Base-by-base conservation (phyloP, 1,140 invertebrate genomes). In the Rhagoletis pomonella region DNA sequence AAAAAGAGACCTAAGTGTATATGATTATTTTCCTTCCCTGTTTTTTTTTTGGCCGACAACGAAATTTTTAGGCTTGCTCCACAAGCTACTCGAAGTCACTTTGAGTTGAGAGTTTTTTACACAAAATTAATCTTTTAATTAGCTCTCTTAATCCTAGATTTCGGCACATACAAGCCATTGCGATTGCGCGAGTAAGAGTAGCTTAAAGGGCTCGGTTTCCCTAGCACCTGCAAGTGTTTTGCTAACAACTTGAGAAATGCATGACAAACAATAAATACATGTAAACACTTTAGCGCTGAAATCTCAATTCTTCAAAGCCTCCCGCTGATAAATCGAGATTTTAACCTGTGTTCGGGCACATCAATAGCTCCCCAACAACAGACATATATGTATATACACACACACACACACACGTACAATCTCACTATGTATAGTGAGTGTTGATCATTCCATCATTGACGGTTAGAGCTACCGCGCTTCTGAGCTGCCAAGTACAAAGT, bases 251-350 rank as follows among this genome's bases (percentile, higher is more conserved):
- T 85, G 84, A 59, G 14, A 58, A 85, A 59, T 10, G 58, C 59
- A 60, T 14, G 58, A 85, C 84, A 85, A 60, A 59, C 50, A 60
- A 85, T 60, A 55, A 29, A 29, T 29, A 29, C 29, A 29, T 29
- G 29, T 85, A 85, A 85, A 85, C 84, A 85, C 84, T 85, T 85
- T 44, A 85, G 42, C 58, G 55, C 84, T 85, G 84, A 85, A 85
- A 60, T 85, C 84, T 62, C 29, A 85, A 85, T 60, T 85, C 55
- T 85, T 60, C 55, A 85, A 85, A 62, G 84, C 84, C 29, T 85
- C 47, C 84, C 84, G 84, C 55, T 62, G 12, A 44, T 81, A 81
- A 81, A 55, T 55, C 73, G 39, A 85, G 50, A 59, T 85, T 42
- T 85, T 19, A 85, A 60, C 55, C 84, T 85, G 84, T 62, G 59